These are phyloP conservation scores for Bombylius discolor DNA, from an alignment of 2,888 invertebrate genomes.

Conservation along the genomic window DNA sequence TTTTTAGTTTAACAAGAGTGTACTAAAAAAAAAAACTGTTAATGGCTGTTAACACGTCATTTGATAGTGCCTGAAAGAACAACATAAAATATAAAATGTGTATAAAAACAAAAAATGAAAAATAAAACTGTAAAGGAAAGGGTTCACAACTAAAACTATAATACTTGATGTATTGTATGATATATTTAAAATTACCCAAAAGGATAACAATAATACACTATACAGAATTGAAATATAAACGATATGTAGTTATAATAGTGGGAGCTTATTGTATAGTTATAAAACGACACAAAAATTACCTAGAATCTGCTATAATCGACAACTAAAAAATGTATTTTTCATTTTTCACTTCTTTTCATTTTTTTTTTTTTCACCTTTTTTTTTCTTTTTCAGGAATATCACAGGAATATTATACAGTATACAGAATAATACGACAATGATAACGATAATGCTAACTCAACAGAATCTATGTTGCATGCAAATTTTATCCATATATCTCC, in stretches of 20 bases:
- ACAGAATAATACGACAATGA: not conserved
- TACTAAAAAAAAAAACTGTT: slow-evolving; percentile 8
- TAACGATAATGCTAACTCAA: not conserved
- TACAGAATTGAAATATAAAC: no score
- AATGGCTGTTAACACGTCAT: slow-evolving; percentile 15
- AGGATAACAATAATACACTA: no score
- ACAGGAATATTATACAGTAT: not conserved
- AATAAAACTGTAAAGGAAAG: no score
- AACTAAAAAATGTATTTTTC: no score
- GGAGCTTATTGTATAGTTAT: no score
- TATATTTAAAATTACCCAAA: no score
- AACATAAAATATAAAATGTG: not conserved
- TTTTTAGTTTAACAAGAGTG: not conserved
- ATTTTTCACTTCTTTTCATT: not conserved
- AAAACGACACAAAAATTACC: not conserved
- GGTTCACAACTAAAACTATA: no score
- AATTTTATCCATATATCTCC: not conserved
- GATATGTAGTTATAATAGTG: no score
- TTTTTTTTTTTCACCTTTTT: not conserved
- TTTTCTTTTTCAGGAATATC: no score
- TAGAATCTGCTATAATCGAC: not conserved
- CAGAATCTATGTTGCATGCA: slow-evolving; percentile 3
- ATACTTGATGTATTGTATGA: no score
- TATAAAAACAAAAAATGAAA: no score
- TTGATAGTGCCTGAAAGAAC: slow-evolving; percentile 9